Evolutionary conservation across 92 coral and sea anemone species (phyloP).

Genomic region (Porites cylindrica): DNA sequence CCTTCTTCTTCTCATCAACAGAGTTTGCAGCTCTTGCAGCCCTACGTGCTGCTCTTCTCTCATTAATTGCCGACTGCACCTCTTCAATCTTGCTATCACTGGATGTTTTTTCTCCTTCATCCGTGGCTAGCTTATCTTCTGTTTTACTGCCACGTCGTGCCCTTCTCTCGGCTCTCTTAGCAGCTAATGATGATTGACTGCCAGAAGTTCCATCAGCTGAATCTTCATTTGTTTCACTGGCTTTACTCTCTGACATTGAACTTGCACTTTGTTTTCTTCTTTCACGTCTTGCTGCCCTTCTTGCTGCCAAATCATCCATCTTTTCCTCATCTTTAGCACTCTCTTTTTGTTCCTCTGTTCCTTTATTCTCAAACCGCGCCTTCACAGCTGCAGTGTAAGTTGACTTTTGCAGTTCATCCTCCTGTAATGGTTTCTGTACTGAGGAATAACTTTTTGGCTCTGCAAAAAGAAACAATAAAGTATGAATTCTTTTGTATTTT

Average conservation of each 20-base stretch:
- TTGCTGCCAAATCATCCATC: constrained; percentile 51
- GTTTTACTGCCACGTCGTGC: constrained; percentile 55
- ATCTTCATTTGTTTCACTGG: constrained; percentile 16
- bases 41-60: constrained; percentile 36
- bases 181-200: constrained; percentile 53
- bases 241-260: constrained; percentile 10
- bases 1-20: constrained; percentile 14
- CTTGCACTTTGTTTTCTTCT: constrained; percentile 26
- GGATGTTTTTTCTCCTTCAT: constrained; percentile 5
- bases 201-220: constrained; percentile 16
- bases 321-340: constrained; percentile 26
- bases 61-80: constrained; percentile 29
- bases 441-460: constrained; percentile 1
- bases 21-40: not conserved
- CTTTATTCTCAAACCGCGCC: not conserved
- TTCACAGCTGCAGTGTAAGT: not conserved
- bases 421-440: not conserved
- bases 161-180: constrained; percentile 85
- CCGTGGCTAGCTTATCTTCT: constrained; percentile 27
- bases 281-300: constrained; percentile 50
- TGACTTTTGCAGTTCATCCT: not conserved
- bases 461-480: not conserved
- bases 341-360: not conserved
- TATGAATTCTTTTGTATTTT: too few relatives aligned
- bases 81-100: constrained; percentile 29